Percentiles rank a stretch among this genome's conserved stretches.
Conservation (phyloP, 1,140 invertebrate genomes). For the Aphelenchoides fujianensis region DNA sequence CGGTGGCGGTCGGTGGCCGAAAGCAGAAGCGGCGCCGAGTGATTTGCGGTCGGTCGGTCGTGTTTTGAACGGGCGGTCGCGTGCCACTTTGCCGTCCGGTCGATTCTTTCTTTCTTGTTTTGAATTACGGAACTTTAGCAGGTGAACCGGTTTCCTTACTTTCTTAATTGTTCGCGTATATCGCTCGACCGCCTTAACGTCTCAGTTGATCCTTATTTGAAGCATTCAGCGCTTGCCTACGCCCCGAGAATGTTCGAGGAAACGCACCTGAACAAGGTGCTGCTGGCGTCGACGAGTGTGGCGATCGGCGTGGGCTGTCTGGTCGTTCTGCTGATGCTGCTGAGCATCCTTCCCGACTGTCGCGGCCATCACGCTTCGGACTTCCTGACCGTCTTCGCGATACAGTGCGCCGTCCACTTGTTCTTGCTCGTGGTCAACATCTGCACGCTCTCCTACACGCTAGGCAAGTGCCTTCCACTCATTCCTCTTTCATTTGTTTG, state of each 20-base stretch:
- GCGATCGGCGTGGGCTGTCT: neutral
- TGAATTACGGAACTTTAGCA: too few relatives aligned
- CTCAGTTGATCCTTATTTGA: too few relatives aligned
- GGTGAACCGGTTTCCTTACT: too few relatives aligned
- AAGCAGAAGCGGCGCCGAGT: too few relatives aligned
- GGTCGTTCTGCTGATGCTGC: neutral
- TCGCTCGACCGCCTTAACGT: too few relatives aligned
- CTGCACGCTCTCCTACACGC: neutral
- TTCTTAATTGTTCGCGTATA: too few relatives aligned
- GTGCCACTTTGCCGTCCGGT: too few relatives aligned
- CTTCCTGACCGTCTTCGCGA: neutral
- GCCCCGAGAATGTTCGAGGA: neutral
- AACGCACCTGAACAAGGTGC: neutral
- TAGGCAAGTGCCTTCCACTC: neutral
- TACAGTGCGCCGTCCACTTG: neutral
- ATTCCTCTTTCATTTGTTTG: neutral
- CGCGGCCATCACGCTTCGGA: neutral
- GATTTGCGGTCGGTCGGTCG: too few relatives aligned
- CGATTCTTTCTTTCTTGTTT: too few relatives aligned
- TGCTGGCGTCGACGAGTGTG: neutral
- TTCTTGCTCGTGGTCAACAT: neutral
- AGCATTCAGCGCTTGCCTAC: too few relatives aligned
- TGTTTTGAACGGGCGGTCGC: too few relatives aligned
- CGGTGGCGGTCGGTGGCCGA: too few relatives aligned
- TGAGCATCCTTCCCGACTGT: neutral